These are phyloP conservation scores for Stenchaetothrips biformis DNA, from an alignment of 2,888 invertebrate species.

Conservation along the genomic window DNA sequence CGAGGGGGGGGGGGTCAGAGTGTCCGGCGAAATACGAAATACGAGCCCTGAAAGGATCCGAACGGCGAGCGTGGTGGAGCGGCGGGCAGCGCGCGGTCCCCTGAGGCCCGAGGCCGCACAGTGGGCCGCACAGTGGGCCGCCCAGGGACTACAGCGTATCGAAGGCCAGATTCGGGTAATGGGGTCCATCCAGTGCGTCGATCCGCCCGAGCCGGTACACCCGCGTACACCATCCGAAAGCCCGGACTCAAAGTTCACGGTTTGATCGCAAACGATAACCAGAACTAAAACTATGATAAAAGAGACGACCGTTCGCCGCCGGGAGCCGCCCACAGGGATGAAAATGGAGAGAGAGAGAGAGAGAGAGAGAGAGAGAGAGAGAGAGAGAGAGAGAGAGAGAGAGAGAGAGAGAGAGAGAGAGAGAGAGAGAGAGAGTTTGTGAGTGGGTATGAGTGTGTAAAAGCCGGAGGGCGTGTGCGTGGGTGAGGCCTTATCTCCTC, in stretches of 20 bases:
- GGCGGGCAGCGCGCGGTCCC: background rate
- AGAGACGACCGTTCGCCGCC: background rate
- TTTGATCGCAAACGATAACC: too few relatives aligned
- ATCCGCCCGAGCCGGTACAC: background rate
- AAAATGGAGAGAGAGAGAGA: conserved; percentile 21
- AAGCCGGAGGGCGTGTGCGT: conserved; percentile 4
- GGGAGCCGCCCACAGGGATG: too few relatives aligned
- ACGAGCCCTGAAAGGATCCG: background rate
- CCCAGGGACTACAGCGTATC: too few relatives aligned
- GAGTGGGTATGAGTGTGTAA: conserved; percentile 25
- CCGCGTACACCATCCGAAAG: background rate
- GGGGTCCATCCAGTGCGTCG: too few relatives aligned
- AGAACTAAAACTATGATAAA: too few relatives aligned
- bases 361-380: conserved; percentile 29
- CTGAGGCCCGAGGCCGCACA: too few relatives aligned
- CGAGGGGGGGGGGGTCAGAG: background rate
- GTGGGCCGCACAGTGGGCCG: too few relatives aligned
- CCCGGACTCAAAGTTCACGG: too few relatives aligned
- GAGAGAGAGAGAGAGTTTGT: conserved; percentile 25
- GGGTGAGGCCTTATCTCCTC: too few relatives aligned
- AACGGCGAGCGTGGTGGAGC: background rate
- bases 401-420: conserved; percentile 27
- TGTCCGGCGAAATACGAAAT: background rate
- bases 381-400: conserved; percentile 31
- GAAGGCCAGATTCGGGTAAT: too few relatives aligned